Percentiles rank a stretch among this genome's conserved stretches.
Conservation (phyloP, 2,113 vertebrate species). For the Rattus norvegicus region DNA sequence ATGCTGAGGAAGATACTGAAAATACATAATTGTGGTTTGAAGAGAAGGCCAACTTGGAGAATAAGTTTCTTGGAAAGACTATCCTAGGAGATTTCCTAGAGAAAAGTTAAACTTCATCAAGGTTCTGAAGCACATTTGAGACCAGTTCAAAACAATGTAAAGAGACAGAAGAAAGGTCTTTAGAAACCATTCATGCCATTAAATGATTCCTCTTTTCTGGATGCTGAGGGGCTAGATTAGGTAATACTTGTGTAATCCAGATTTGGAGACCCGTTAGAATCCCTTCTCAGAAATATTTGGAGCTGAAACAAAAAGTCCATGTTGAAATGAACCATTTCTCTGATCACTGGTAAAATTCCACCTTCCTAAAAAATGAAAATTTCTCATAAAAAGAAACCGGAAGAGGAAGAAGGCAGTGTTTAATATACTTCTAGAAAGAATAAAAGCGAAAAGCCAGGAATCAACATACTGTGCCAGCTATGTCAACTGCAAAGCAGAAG, state of each 20-base stretch:
- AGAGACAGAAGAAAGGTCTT: slow-evolving; percentile 20
- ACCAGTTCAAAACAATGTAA: slow-evolving; percentile 56
- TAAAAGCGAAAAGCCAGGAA: background rate
- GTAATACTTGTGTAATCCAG: slow-evolving; percentile 38
- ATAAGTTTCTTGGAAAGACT: slow-evolving; percentile 76
- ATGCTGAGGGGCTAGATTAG: slow-evolving; percentile 42
- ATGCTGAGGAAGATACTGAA: slow-evolving; percentile 78
- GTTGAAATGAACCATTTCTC: slow-evolving; percentile 51
- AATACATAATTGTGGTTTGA: slow-evolving; percentile 93
- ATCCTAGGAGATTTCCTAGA: slow-evolving; percentile 58
- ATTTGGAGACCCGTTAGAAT: slow-evolving; percentile 71
- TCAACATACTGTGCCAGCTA: too few species aligned
- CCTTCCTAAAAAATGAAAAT: slow-evolving; percentile 62
- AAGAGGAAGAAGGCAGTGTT: background rate
- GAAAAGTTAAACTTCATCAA: slow-evolving; percentile 62
- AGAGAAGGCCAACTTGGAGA: slow-evolving; percentile 80
- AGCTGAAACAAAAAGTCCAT: slow-evolving; percentile 84
- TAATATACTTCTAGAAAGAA: background rate
- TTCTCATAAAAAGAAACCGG: background rate
- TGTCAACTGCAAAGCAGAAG: slow-evolving; percentile 75
- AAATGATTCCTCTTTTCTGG: slow-evolving; percentile 77
- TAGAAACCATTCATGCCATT: background rate
- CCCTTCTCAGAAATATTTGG: slow-evolving; percentile 79
- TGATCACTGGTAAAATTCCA: slow-evolving; percentile 78
- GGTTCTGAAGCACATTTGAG: slow-evolving; percentile 77